A percentile compares a stretch with the other conserved stretches of the same genome.
These are phyloP conservation scores for Characodon lateralis DNA, from an alignment of 2,797 vertebrate species.

Conservation along the genomic window DNA sequence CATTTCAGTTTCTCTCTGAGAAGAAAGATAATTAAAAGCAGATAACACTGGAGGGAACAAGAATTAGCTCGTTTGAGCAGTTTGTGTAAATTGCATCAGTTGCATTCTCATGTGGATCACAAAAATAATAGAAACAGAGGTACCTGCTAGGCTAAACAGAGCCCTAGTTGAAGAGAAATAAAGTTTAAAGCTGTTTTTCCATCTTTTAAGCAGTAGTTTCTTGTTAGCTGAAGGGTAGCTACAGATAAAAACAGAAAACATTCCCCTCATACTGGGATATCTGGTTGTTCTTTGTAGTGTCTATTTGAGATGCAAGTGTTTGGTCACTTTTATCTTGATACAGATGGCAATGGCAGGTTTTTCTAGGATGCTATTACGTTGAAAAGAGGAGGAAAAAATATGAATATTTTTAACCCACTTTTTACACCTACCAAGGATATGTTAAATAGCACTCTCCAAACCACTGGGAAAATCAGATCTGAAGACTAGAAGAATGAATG, in stretches of 20 bases:
- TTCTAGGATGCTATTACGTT: not conserved
- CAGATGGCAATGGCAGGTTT: not conserved
- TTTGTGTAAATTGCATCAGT: constrained; percentile 51
- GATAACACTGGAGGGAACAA: constrained; percentile 44
- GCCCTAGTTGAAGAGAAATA: not conserved
- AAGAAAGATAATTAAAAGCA: constrained; percentile 53
- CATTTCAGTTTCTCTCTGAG: constrained; percentile 29
- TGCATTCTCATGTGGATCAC: constrained; percentile 32
- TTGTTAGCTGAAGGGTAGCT: not conserved
- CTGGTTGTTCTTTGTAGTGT: not conserved
- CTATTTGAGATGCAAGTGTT: not conserved
- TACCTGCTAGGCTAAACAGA: constrained; percentile 12
- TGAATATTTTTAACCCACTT: not conserved
- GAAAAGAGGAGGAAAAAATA: not conserved
- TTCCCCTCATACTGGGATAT: not conserved
- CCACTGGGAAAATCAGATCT: not conserved
- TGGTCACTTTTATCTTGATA: not conserved
- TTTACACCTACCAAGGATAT: not conserved
- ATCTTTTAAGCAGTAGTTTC: not conserved
- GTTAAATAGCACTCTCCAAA: not conserved
- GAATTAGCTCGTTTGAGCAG: constrained; percentile 27
- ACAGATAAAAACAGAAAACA: not conserved
- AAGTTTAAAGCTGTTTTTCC: not conserved
- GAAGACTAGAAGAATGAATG: not conserved
- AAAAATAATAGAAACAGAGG: constrained; percentile 13